Percentiles rank a stretch among this genome's conserved stretches.
Conservation (phyloP, 2,797 vertebrate genomes). For the Melanotaenia maccullochi region DNA sequence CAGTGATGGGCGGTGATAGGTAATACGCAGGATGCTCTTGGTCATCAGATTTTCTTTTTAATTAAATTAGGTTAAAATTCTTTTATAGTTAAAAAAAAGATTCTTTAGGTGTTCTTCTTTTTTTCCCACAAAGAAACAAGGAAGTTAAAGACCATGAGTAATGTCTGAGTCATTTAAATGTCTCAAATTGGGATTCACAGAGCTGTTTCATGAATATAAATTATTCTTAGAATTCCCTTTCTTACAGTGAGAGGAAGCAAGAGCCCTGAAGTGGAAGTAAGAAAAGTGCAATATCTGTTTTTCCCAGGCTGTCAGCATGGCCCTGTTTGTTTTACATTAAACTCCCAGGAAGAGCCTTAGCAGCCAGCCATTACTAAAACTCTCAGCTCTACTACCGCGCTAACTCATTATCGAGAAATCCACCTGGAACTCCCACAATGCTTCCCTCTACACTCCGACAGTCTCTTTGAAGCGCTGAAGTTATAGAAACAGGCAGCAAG, state of each 20-base stretch:
- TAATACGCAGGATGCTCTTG: constrained; percentile 57
- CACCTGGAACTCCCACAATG: constrained; percentile 87
- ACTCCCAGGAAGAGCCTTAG: constrained; percentile 78
- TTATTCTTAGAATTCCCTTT: constrained; percentile 55
- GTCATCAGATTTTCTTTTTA: constrained; percentile 35
- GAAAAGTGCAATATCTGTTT: constrained; percentile 75
- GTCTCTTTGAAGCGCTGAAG: constrained; percentile 81
- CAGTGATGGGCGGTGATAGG: constrained; percentile 57
- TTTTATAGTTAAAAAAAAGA: not conserved
- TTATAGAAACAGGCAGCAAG: constrained; percentile 79
- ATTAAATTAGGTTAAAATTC: not conserved
- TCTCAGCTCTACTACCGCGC: constrained; percentile 77
- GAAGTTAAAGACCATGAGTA: constrained; percentile 42
- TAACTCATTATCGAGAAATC: constrained; percentile 86
- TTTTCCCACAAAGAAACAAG: constrained; percentile 15
- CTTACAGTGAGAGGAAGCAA: constrained; percentile 50
- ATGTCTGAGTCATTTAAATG: constrained; percentile 49
- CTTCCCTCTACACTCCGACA: constrained; percentile 81
- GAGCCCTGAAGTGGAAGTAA: constrained; percentile 63
- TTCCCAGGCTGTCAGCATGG: constrained; percentile 76
- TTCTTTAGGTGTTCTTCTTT: not conserved
- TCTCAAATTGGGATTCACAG: constrained; percentile 47
- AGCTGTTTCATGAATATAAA: constrained; percentile 62
- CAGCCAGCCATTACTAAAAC: constrained; percentile 86
- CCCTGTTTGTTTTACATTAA: constrained; percentile 85